Evolutionary conservation across 2,113 vertebrate species (phyloP), one percentile per base, ranked within the genome.

Genomic region (Macquaria australasica): DNA sequence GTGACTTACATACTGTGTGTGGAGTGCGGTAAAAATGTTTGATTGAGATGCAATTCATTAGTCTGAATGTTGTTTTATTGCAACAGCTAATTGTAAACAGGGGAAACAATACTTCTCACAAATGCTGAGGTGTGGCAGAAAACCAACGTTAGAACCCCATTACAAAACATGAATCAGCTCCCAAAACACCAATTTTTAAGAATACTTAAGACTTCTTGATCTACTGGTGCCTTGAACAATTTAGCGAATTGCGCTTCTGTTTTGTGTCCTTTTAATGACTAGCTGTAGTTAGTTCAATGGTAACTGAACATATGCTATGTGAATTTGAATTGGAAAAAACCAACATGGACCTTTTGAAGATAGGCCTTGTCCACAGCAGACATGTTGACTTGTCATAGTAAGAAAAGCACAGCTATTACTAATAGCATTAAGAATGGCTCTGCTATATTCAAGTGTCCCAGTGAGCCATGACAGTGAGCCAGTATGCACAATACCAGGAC

Each of bases 291-390:
- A 59, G 64, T 50, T 53, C 51, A 34, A 50, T 73, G 37, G 53
- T 50, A 77, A 28, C 6, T 48, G 59, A 73, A 63, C 28, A 74
- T 51, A 50, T 72, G 50, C 63, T 21, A 21, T 60, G 43, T 74
- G 59, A 63, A 74, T 64, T 53, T 70, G 64, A 55, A 74, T 20
- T n/a, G n/a, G 8, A 1, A n/a, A 45, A 79, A 48, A 77, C 66
- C n/a, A 25, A 71, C 37, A 34, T 56, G 28, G 23, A 62, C 21
- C 59, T 21, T 21, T 50, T 50, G 45, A 15, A 81, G 73, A 58
- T 59, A n/a, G 5, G 23, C 16, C 28, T 70, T 55, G 56, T 62
- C 73, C 41, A 73, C 18, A 18, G 37, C n/a, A 70, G 31, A 51
- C 28, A 41, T 73, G 39, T 28, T 62, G 37, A 56, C 41, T 50